Evolutionary conservation across 2,797 vertebrate genomes (phyloP).

Genomic region (Phrynocephalus forsythii): DNA sequence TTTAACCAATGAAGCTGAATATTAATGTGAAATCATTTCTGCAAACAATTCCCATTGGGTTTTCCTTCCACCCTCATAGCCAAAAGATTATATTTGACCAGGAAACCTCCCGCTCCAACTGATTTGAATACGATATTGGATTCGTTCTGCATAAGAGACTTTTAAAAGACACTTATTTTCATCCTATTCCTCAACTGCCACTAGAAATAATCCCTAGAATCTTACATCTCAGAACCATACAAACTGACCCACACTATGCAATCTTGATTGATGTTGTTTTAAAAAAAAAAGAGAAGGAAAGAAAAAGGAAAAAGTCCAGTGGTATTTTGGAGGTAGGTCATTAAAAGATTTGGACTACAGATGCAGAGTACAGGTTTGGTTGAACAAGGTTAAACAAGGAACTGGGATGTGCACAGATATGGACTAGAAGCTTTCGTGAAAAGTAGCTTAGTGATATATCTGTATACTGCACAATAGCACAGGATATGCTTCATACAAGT

Average conservation of each 20-base stretch:
- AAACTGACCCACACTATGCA: slow-evolving; percentile 41
- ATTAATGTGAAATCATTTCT: slow-evolving; percentile 55
- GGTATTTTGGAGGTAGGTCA: slow-evolving; percentile 50
- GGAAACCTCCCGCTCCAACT: neutral
- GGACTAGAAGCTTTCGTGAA: slow-evolving; percentile 43
- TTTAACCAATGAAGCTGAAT: slow-evolving; percentile 41
- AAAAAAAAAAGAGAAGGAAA: neutral
- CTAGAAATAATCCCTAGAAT: slow-evolving; percentile 42
- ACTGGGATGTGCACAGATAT: slow-evolving; percentile 28
- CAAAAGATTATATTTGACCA: slow-evolving; percentile 12
- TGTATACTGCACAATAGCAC: slow-evolving; percentile 58
- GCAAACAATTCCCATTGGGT: neutral
- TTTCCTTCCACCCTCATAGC: slow-evolving; percentile 28
- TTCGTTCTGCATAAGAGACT: neutral
- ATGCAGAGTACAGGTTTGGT: slow-evolving; percentile 59
- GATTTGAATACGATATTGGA: neutral
- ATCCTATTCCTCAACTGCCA: neutral
- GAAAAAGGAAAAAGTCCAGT: slow-evolving; percentile 21
- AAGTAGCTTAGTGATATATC: slow-evolving; percentile 52
- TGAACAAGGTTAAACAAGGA: slow-evolving; percentile 24
- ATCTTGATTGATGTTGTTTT: slow-evolving; percentile 35
- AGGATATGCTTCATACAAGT: slow-evolving; percentile 59
- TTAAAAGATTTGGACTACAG: slow-evolving; percentile 57
- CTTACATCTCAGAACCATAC: slow-evolving; percentile 44
- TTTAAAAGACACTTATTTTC: neutral